Base-by-base conservation (phyloP, 2,888 invertebrate species). In the Andricus curvator region DNA sequence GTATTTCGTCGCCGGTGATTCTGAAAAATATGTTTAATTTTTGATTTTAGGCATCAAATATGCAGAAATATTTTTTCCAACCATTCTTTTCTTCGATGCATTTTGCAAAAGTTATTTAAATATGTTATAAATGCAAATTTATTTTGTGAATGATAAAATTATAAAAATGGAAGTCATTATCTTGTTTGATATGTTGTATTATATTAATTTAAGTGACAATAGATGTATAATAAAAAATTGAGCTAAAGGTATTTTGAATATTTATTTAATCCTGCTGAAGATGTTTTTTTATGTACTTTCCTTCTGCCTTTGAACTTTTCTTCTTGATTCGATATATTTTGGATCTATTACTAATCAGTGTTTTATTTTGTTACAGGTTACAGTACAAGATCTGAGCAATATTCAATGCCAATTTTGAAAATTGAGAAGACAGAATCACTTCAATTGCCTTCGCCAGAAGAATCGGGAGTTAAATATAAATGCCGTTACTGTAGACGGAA, bases 401-500 rank as follows among this genome's bases (percentile, higher is more conserved):
- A n/a, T 56, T 56, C 1, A n/a, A 4, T 70, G 20, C 70, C 70
- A 29, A 17, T 4, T 25, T 51, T 70, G 4, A 15, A 11, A 29
- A 4, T 70, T 33, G 33, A 70, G 33, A 70, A 11, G 29, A 20
- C 51, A 17, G 25, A 70, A 51, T 25, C 29, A 9, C 70, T 70
- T 33, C 68, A 70, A 8, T 29, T 29, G 22, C 48, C 48, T 48
- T 17, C 15, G 48, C 20, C 22, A 9, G 17, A 70, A 48, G 25
- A 48, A 9, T 48, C 17, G 4, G 48, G 51, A 29, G 6, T 4
- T n/a, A 20, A 22, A 33, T n/a, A 56, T n/a, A 56, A 56, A 60
- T 74, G 74, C 51, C 74, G 56, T 33, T 74, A 33, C n/a, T 74
- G 74, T 15, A 74, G 20, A 6, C 56, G 51, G 33, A 29, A 33